phyloP scores from a whole-genome alignment of 2,888 invertebrate genomes.

The Dendrolimus pini region DNA sequence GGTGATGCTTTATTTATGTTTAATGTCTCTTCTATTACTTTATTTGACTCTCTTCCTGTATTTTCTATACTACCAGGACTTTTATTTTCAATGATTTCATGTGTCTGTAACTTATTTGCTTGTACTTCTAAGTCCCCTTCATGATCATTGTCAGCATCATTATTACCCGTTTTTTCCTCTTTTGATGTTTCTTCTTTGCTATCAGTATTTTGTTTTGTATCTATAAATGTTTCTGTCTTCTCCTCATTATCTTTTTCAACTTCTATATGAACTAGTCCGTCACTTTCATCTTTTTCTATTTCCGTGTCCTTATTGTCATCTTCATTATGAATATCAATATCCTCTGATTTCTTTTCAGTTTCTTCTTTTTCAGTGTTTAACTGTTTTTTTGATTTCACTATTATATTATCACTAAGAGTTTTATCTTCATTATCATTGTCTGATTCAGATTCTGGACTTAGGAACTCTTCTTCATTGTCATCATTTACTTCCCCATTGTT shows the following conservation, averaged over 20 bases:
- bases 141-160: background rate
- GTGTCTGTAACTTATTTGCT: background rate
- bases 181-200: conserved; percentile 5
- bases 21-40: background rate
- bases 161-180: background rate
- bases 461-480: conserved; percentile 67
- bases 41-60: background rate
- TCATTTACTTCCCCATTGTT: conserved; percentile 46
- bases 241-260: background rate
- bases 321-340: conserved; percentile 1
- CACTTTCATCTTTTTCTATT: background rate
- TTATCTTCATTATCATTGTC: conserved; percentile 45
- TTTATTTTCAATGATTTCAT: background rate
- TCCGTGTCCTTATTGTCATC: background rate
- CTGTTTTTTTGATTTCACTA: conserved; percentile 6
- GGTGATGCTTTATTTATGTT: background rate
- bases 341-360: background rate
- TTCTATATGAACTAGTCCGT: background rate
- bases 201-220: conserved; percentile 1
- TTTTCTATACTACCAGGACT: background rate
- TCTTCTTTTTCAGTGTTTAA: conserved; percentile 6
- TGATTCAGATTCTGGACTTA: conserved; percentile 66
- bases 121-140: background rate
- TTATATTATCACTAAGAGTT: conserved; percentile 24
- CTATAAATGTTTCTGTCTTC: background rate